Evolutionary conservation across 2,797 vertebrate species (phyloP).

Genomic region (Monodelphis domestica): DNA sequence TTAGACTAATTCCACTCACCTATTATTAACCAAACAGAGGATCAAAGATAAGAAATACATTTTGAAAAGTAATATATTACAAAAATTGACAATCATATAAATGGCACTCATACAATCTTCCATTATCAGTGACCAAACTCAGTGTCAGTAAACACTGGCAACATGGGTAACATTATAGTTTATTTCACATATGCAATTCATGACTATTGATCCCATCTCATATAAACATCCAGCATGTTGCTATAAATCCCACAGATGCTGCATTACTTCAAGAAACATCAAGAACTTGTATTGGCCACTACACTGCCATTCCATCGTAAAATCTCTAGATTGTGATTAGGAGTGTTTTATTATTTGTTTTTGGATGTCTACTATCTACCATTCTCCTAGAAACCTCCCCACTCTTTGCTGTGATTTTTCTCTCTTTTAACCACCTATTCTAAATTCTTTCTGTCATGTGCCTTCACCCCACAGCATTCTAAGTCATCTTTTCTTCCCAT

Average conservation of each 20-base stretch:
- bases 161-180: neutral
- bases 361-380: no score
- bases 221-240: neutral
- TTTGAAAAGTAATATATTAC: neutral
- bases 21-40: neutral
- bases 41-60: neutral
- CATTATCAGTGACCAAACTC: neutral
- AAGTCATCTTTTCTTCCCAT: no score
- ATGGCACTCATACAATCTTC: neutral
- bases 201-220: neutral
- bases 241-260: neutral
- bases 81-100: neutral
- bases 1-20: neutral
- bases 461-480: no score
- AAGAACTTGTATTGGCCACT: neutral
- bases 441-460: no score
- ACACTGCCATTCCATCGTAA: neutral
- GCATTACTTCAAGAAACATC: neutral
- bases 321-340: no score
- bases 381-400: no score
- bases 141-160: neutral
- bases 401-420: no score
- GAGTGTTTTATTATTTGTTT: no score
- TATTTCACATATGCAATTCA: neutral
- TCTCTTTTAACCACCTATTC: no score